phyloP scores from a whole-genome alignment of 2,113 vertebrate species.

The Hippocampus mohnikei region DNA sequence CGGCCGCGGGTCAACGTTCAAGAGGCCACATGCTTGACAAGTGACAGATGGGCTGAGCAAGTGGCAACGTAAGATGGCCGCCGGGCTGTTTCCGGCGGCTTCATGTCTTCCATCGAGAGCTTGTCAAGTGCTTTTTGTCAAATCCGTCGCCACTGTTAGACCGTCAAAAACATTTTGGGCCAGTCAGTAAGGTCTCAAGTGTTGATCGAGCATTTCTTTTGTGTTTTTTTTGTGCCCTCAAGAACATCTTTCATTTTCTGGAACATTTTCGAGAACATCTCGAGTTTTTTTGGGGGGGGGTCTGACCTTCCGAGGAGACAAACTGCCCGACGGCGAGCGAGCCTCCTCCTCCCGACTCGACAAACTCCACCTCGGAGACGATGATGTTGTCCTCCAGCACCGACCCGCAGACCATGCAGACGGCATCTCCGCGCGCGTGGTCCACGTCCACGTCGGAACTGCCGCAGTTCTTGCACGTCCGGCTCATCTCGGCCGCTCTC shows the following conservation, averaged over 20 bases:
- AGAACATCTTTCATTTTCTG: not conserved
- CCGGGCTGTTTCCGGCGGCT: too few relatives aligned
- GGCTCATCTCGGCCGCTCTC: conserved; percentile 72
- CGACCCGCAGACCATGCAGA: conserved; percentile 90
- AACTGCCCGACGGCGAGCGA: conserved; percentile 92
- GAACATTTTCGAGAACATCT: too few relatives aligned
- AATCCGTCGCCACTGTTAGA: too few relatives aligned
- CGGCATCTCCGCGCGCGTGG: conserved; percentile 84
- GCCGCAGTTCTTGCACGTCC: conserved; percentile 83
- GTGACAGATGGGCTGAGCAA: not conserved
- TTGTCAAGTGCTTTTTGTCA: not conserved
- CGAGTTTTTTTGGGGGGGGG: too few relatives aligned
- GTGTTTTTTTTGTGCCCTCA: too few relatives aligned
- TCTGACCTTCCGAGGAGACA: conserved; percentile 83
- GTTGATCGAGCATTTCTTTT: not conserved
- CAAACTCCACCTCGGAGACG: conserved; percentile 93
- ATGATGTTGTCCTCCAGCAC: conserved; percentile 97
- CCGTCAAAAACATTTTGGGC: too few relatives aligned
- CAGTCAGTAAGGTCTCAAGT: not conserved
- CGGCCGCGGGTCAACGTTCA: not conserved
- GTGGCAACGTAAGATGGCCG: too few relatives aligned
- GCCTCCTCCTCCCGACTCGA: conserved; percentile 87
- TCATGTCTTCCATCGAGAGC: too few relatives aligned
- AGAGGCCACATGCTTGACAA: not conserved
- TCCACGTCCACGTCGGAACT: conserved; percentile 87